Percentiles rank a stretch among this genome's conserved stretches.
Evolutionary conservation across 2,888 invertebrate genomes (phyloP).

Genomic region (Cephus runcator): DNA sequence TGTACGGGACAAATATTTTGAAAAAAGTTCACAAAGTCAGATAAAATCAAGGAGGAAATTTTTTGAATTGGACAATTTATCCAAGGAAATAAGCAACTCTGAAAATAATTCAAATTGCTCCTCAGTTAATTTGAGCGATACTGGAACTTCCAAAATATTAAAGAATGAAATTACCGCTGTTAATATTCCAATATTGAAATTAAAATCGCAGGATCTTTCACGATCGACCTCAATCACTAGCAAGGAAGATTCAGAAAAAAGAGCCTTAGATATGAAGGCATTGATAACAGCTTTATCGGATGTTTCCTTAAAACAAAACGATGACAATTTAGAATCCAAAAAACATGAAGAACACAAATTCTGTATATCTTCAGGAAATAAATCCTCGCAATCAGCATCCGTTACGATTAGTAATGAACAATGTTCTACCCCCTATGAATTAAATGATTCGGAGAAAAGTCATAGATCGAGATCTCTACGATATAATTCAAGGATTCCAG

Average conservation of each 20-base stretch:
- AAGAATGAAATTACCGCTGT: not conserved
- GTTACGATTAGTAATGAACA: not conserved
- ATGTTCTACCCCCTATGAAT: slow-evolving; percentile 1
- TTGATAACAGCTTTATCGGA: slow-evolving; percentile 40
- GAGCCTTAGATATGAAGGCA: slow-evolving; percentile 31
- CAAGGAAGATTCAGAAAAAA: slow-evolving; percentile 18
- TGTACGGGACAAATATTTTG: not conserved
- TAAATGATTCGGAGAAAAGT: not conserved
- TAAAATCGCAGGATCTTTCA: slow-evolving; percentile 37
- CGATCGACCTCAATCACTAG: slow-evolving; percentile 28
- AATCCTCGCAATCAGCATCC: slow-evolving; percentile 13
- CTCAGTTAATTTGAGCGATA: not conserved
- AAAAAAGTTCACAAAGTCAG: not conserved
- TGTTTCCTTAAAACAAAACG: slow-evolving; percentile 26
- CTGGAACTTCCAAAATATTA: not conserved
- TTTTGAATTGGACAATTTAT: slow-evolving; percentile 8
- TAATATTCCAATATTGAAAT: slow-evolving; percentile 11
- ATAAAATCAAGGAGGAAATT: not conserved
- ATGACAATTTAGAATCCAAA: not conserved
- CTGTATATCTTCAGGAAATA: slow-evolving; percentile 7
- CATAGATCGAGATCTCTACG: not conserved
- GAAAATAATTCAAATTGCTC: not conserved
- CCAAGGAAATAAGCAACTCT: slow-evolving; percentile 10
- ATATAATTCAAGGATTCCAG: not conserved
- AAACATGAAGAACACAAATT: not conserved